These are phyloP conservation scores for Athripsodes cinereus DNA, from an alignment of 2,888 invertebrate species.

Conservation along the genomic window DNA sequence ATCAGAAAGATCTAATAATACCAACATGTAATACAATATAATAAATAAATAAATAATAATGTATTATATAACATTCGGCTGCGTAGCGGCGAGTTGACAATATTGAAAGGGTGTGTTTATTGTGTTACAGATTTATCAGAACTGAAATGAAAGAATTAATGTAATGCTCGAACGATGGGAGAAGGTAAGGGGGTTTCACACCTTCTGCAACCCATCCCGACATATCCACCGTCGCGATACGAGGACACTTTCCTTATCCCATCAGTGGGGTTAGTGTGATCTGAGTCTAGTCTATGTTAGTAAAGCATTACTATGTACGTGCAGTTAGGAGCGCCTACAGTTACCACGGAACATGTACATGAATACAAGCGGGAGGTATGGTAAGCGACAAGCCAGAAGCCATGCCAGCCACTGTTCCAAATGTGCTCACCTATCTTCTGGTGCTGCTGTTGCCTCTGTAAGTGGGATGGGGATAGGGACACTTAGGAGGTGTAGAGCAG, in stretches of 20 bases:
- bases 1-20: constrained; percentile 13
- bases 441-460: constrained; percentile 40
- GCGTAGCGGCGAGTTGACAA: constrained; percentile 22
- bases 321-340: constrained; percentile 42
- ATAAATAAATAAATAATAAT: background rate
- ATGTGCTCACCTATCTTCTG: constrained; percentile 30
- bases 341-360: constrained; percentile 28
- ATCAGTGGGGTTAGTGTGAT: constrained; percentile 47
- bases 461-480: constrained; percentile 31
- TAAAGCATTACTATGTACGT: constrained; percentile 41
- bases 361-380: constrained; percentile 39
- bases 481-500: constrained; percentile 28
- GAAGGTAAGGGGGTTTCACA: constrained; percentile 48
- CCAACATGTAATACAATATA: constrained; percentile 10
- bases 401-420: constrained; percentile 27
- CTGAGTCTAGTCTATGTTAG: constrained; percentile 27
- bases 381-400: constrained; percentile 24
- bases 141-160: constrained; percentile 20
- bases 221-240: constrained; percentile 40
- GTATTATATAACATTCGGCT: constrained; percentile 17
- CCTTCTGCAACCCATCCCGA: constrained; percentile 38
- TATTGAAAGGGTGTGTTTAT: constrained; percentile 23
- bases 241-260: constrained; percentile 76
- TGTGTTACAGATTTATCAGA: constrained; percentile 25
- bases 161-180: constrained; percentile 47